Base-by-base conservation (phyloP, 2,797 vertebrate species). In the Leucoraja ocellata region DNA sequence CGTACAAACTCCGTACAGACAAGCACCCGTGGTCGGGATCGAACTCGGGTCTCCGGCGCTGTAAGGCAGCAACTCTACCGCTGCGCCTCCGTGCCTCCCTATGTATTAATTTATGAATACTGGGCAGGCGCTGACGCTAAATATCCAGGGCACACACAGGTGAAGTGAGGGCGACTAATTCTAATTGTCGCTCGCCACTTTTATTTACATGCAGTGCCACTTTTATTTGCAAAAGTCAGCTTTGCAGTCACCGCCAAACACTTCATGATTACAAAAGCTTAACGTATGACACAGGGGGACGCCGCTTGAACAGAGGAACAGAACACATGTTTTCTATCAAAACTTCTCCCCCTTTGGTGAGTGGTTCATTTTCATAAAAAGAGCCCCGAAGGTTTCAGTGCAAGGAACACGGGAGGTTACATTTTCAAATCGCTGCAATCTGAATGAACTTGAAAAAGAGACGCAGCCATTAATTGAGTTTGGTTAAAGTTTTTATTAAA, bases 401-500 rank as follows among this genome's bases (percentile, higher is more conserved):
- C 76, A 92, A 92, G 71, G 76, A 92, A 92, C 90, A 92, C 73
- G 39, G 73, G 73, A 74, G 90, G 90, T 92, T 92, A 74, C 46
- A 7, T 92, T 92, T 92, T 76, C 90, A 74, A 92, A 92, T 92
- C 90, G 76, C 90, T 74, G 90, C 39, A 92, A 92, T 92, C 90
- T 92, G 90, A 58, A 92, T 76, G 23, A 92, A 76, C 39, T 76
- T 18, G 5, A 74, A 92, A 71, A 92, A 92, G 25, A 91, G 76
- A 74, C 21, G 46, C 23, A 92, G 28, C 71, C 39, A 25, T 92
- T 73, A 74, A 92, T 39, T 92, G 23, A 74, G 90, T 76, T 76
- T 73, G 28, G 90, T 92, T 76, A 92, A 92, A 76, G 68, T 92
- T 92, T 92, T 92, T 92, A 92, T 92, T 92, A 92, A 92, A 92